A percentile compares a stretch with the other conserved stretches of the same genome.
Conservation (phyloP, 2,888 invertebrate genomes). For the Drosophila quinaria region DNA sequence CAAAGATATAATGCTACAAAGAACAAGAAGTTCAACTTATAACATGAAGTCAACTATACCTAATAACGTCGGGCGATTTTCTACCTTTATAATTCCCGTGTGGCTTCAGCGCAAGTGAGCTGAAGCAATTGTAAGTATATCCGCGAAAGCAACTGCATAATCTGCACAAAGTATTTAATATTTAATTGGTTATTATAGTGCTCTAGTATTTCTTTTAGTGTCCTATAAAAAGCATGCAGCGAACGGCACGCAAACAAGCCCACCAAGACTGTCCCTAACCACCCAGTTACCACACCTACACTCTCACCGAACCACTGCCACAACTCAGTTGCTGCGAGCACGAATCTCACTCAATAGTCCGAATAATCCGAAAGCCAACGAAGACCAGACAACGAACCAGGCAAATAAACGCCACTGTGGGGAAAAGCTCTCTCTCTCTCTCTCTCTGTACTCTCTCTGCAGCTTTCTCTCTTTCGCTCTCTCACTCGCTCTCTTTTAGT, state of each 20-base stretch:
- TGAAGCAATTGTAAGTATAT: slow-evolving; percentile 15
- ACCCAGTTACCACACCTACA: slow-evolving; percentile 56
- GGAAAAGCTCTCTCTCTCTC: slow-evolving; percentile 53
- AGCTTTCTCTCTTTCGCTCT: slow-evolving; percentile 11
- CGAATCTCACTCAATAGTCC: slow-evolving; percentile 75
- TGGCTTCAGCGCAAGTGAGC: slow-evolving; percentile 5
- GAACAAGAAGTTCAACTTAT: not conserved
- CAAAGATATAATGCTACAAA: not conserved
- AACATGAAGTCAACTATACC: not conserved
- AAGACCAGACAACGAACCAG: slow-evolving; percentile 57
- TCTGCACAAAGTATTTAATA: slow-evolving; percentile 39
- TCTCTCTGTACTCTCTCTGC: no score
- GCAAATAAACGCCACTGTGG: slow-evolving; percentile 57
- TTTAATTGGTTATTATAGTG: slow-evolving; percentile 58
- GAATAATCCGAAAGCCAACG: slow-evolving; percentile 51
- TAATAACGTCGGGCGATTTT: not conserved
- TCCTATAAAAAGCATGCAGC: slow-evolving; percentile 62
- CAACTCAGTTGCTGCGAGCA: slow-evolving; percentile 20
- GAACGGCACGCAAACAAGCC: slow-evolving; percentile 58
- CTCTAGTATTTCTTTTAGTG: slow-evolving; percentile 63
- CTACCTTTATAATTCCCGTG: slow-evolving; percentile 9
- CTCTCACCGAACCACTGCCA: slow-evolving; percentile 9
- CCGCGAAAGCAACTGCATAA: slow-evolving; percentile 24
- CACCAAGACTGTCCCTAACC: slow-evolving; percentile 29
- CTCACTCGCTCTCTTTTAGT: slow-evolving; percentile 14